phyloP scores from a whole-genome alignment of 2,113 vertebrate species.

The Labrus mixtus region DNA sequence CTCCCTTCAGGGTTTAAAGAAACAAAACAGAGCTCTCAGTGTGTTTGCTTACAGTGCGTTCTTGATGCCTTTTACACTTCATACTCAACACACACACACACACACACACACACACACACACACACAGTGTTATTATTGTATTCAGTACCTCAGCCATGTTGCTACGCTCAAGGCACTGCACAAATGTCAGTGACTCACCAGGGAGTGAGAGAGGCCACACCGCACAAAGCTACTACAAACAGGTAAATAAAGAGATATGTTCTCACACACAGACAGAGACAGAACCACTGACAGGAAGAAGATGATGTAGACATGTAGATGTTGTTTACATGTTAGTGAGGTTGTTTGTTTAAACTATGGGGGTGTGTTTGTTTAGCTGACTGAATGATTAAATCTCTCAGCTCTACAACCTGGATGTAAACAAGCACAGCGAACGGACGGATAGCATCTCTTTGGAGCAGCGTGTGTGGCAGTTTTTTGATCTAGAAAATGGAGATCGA shows the following conservation, averaged over 20 bases:
- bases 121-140: constrained; percentile 37
- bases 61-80: constrained; percentile 24
- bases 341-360: neutral
- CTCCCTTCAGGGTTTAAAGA: constrained; percentile 4
- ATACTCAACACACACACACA: neutral
- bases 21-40: neutral
- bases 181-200: constrained; percentile 62
- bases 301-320: neutral
- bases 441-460: no score
- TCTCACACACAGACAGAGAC: neutral
- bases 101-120: neutral
- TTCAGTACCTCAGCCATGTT: constrained; percentile 26
- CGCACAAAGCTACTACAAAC: constrained; percentile 40
- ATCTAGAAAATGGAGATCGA: no score
- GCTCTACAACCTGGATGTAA: no score
- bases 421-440: no score
- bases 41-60: constrained; percentile 20
- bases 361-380: no score
- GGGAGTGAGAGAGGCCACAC: constrained; percentile 36
- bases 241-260: constrained; percentile 16
- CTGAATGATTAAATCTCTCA: no score
- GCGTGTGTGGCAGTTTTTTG: no score
- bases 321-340: neutral
- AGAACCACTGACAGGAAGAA: no score
- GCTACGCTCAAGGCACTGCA: constrained; percentile 55